Evolutionary conservation across 1,140 invertebrate species (phyloP).

Genomic region (Pteromalus puparum): DNA sequence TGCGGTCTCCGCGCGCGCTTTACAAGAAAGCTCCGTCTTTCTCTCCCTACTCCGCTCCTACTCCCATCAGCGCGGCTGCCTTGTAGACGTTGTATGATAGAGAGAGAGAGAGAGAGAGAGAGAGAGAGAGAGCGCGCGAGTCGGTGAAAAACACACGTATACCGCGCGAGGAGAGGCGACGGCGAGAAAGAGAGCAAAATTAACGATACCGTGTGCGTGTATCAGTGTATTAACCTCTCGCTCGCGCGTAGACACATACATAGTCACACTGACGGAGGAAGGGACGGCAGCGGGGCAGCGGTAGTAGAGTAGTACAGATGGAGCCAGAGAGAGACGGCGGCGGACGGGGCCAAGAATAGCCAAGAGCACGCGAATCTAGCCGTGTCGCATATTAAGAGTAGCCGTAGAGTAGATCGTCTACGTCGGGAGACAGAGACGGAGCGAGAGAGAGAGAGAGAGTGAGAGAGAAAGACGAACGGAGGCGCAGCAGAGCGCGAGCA

Average conservation of each 20-base stretch:
- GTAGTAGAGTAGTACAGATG: slow-evolving; percentile 8
- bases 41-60: neutral
- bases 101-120: neutral
- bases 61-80: neutral
- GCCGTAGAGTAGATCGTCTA: slow-evolving; percentile 49
- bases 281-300: slow-evolving; percentile 14
- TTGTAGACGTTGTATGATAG: neutral
- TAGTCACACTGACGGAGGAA: neutral
- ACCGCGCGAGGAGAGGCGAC: neutral
- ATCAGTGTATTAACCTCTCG: slow-evolving; percentile 9
- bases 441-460: neutral
- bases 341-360: slow-evolving; percentile 65
- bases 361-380: slow-evolving; percentile 66
- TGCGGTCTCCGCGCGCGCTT: neutral
- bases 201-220: slow-evolving; percentile 17
- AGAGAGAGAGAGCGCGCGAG: too few relatives aligned
- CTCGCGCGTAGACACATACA: neutral
- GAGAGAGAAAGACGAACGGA: neutral
- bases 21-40: neutral
- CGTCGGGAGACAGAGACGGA: neutral
- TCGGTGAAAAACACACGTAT: neutral
- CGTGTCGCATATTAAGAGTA: slow-evolving; percentile 54
- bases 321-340: slow-evolving; percentile 20
- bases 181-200: slow-evolving; percentile 30
- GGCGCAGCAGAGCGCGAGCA: neutral